Evolutionary conservation across 2,888 invertebrate species (phyloP).

Genomic region (Barypeithes pellucidus): DNA sequence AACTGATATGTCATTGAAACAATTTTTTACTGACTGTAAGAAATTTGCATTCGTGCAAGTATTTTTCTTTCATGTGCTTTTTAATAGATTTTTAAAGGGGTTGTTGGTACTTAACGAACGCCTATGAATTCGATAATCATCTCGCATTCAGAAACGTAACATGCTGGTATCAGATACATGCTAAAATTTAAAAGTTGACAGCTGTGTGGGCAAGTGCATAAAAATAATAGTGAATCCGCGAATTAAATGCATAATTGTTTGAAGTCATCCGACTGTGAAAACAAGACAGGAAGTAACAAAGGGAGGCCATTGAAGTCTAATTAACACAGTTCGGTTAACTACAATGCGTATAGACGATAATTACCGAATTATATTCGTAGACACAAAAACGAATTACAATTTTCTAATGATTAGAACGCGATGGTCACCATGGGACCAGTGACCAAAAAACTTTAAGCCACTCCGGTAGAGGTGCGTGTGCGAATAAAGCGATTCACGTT

Average conservation of each 20-base stretch:
- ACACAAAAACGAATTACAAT: too few species aligned
- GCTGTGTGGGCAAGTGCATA: constrained; percentile 49
- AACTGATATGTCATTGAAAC: too few species aligned
- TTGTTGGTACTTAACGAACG: too few species aligned
- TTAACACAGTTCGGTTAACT: background rate
- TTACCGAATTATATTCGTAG: background rate
- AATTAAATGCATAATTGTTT: constrained; percentile 47
- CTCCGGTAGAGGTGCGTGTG: too few species aligned
- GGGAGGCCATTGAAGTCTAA: constrained; percentile 4
- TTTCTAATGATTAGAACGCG: too few species aligned
- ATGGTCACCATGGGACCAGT: too few species aligned
- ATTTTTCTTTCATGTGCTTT: too few species aligned
- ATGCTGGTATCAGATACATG: constrained; percentile 17
- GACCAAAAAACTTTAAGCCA: too few species aligned
- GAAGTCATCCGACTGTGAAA: constrained; percentile 34
- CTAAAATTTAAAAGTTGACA: constrained; percentile 44
- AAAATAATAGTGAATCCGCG: constrained; percentile 44
- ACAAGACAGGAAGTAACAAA: constrained; percentile 15
- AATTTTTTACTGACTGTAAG: too few species aligned
- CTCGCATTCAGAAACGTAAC: constrained; percentile 32
- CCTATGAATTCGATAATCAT: constrained; percentile 36
- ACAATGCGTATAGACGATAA: background rate
- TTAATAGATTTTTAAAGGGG: too few species aligned
- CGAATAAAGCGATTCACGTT: too few species aligned
- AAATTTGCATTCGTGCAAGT: too few species aligned